Evolutionary conservation across 2,888 invertebrate species (phyloP).

Genomic region (Lysandra coridon): DNA sequence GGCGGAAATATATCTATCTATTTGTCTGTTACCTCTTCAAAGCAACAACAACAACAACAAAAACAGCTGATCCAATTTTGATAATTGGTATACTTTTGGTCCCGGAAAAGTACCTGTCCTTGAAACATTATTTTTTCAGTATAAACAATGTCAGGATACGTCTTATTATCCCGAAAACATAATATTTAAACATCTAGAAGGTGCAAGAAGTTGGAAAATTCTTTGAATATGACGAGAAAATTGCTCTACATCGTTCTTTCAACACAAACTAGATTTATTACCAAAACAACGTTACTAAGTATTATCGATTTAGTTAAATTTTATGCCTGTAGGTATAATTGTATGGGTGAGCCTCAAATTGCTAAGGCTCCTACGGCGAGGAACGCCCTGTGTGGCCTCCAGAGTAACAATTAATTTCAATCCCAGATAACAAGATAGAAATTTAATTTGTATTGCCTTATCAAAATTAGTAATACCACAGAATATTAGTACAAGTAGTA

Average conservation of each 20-base stretch:
- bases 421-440: not conserved
- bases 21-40: too few relatives aligned
- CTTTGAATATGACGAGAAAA: not conserved
- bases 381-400: not conserved
- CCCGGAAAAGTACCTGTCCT: too few relatives aligned
- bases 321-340: constrained; percentile 8
- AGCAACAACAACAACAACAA: too few relatives aligned
- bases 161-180: too few relatives aligned
- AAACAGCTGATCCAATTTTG: too few relatives aligned
- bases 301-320: not conserved
- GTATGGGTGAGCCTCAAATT: not conserved
- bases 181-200: too few relatives aligned
- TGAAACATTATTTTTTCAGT: too few relatives aligned
- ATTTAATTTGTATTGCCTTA: not conserved
- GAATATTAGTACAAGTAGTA: too few relatives aligned
- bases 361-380: not conserved
- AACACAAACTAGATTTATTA: not conserved
- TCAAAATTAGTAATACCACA: not conserved
- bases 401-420: not conserved
- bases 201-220: too few relatives aligned
- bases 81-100: too few relatives aligned
- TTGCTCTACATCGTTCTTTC: not conserved
- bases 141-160: too few relatives aligned
- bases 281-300: not conserved
- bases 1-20: too few relatives aligned